Base-by-base conservation (phyloP, 2,888 invertebrate species). In the Volucella bombylans region DNA sequence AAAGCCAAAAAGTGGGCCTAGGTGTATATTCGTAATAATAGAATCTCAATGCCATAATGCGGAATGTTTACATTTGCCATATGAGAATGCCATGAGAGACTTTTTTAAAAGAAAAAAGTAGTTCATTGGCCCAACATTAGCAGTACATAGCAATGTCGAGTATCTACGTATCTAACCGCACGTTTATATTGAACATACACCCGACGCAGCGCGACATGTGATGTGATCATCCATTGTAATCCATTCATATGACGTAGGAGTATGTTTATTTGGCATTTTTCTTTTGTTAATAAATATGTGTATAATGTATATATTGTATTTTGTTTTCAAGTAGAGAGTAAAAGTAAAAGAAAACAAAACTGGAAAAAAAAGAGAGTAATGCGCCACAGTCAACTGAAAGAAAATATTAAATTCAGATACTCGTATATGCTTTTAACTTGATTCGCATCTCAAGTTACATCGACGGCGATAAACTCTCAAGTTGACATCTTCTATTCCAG, bases 401-500 rank as follows among this genome's bases (percentile, higher is more conserved):
- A 57, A 73, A 57, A 57, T 69, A 39, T 47, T 69, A 15, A 64
- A 31, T 15, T 57, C 14, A 31, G 65, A 12, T 57, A 57, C n/a
- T n/a, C 15, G 31, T 57, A 59, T 50, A 59, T 50, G 50, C 57
- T 65, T 23, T 14, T 45, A 43, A 65, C 52, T 31, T 54, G 71
- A 14, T 52, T 64, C 47, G 71, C 61, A 71, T 71, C 65, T 74
- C 57, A 50, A 52, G 59, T 74, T 74, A 74, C 74, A 67, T 38
- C 49, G 23, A 14, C 45, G 59, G 39, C 11, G 12, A 61, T 45
- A 12, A 18, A 11, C 14, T 15, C 43, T 50, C 38, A 47, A 64
- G 65, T 41, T 65, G 74, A 57, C 50, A 67, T 57, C 59, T 59
- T 74, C 64, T 65, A 67, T 59, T 59, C 50, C 43, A 59, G 50